phyloP scores from a whole-genome alignment of 1,140 invertebrate species.

The Trinorchestia longiramus region DNA sequence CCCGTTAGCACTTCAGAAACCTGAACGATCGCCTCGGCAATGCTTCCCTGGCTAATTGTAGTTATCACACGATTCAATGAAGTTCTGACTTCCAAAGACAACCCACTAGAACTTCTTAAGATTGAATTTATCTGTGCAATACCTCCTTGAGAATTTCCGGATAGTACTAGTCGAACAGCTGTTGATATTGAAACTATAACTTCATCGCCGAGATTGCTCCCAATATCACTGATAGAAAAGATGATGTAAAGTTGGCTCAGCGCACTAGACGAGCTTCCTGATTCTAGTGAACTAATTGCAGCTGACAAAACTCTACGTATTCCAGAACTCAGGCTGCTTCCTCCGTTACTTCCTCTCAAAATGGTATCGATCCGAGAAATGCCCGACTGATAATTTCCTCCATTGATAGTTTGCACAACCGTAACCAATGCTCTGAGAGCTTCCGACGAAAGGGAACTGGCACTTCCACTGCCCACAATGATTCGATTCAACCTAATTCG shows the following conservation, averaged over 20 bases:
- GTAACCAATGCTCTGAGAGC: background rate
- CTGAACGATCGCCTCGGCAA: background rate
- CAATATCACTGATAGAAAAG: slow-evolving; percentile 11
- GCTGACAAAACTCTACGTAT: background rate
- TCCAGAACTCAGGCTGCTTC: slow-evolving; percentile 1
- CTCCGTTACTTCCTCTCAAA: background rate
- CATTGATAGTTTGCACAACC: background rate
- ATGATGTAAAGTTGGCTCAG: background rate
- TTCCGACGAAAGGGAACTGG: background rate
- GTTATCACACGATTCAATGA: background rate
- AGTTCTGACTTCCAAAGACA: background rate
- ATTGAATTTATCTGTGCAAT: background rate
- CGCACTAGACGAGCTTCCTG: background rate
- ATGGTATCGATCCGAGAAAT: background rate
- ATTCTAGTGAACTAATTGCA: background rate
- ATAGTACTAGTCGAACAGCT: background rate
- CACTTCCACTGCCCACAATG: background rate
- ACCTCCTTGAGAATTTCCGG: background rate
- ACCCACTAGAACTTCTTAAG: background rate
- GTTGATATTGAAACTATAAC: background rate
- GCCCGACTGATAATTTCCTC: background rate
- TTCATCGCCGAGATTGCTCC: background rate
- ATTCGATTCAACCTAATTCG: background rate
- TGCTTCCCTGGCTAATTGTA: background rate
- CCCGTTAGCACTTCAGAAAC: background rate